Percentiles rank a stretch among this genome's conserved stretches.
Conservation (phyloP, 2,888 invertebrate genomes). For the Apantesis nais region DNA sequence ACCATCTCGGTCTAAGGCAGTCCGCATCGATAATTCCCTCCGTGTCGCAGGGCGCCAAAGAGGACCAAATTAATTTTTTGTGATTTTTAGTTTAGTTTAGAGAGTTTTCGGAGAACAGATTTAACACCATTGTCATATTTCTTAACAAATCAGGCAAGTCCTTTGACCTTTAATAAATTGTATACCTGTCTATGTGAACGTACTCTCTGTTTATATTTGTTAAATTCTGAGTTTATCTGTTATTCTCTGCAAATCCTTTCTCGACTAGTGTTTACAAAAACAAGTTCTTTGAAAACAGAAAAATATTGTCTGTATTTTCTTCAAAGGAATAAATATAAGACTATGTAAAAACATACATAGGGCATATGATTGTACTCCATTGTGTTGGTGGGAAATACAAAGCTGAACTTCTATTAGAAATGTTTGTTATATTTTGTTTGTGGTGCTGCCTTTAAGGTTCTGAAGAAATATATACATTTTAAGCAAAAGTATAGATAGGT, state of each 20-base stretch:
- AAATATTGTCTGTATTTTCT: slow-evolving; percentile 61
- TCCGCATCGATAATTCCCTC: too few relatives aligned
- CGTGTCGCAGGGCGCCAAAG: too few relatives aligned
- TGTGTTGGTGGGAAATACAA: slow-evolving; percentile 45
- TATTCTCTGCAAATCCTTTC: slow-evolving; percentile 40
- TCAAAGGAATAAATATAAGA: slow-evolving; percentile 60
- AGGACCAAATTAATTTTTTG: too few relatives aligned
- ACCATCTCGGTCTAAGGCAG: too few relatives aligned
- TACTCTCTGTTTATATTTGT: slow-evolving; percentile 4
- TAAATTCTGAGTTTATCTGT: slow-evolving; percentile 14
- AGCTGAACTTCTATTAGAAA: slow-evolving; percentile 33
- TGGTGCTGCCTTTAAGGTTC: not conserved
- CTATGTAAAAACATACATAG: slow-evolving; percentile 38
- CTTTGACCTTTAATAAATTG: slow-evolving; percentile 1
- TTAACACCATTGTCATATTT: not conserved
- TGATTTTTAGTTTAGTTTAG: too few relatives aligned
- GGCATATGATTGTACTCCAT: slow-evolving; percentile 50
- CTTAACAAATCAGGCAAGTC: not conserved
- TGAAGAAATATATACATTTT: not conserved
- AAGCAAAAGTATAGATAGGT: not conserved
- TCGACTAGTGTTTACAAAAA: slow-evolving; percentile 58
- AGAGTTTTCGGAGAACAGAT: too few relatives aligned
- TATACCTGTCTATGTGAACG: not conserved
- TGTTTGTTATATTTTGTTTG: slow-evolving; percentile 14
- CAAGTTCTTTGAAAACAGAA: slow-evolving; percentile 64